Base-by-base conservation (phyloP, 2,888 invertebrate genomes). In the Phyllotreta striolata region DNA sequence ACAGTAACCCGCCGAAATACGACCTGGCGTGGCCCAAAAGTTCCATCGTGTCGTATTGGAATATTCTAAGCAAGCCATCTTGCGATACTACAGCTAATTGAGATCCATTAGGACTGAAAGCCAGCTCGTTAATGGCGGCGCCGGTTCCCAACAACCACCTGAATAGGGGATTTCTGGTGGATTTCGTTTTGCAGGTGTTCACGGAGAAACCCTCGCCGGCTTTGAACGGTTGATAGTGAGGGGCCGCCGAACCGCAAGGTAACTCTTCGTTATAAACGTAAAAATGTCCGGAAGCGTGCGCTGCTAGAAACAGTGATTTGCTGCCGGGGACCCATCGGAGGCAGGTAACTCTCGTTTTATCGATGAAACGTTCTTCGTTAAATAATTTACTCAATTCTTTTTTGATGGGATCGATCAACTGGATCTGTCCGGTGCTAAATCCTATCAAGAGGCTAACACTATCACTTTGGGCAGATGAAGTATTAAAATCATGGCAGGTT, bases 401-500 rank as follows among this genome's bases (percentile, higher is more conserved):
- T 78, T 94, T 95, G 77, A 97, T 92, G 64, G 97, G 97, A 84
- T 99, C 97, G 80, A 98, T 95, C 72, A 98, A 86, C 83, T 98
- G 98, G 79, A 98, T 94, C 85, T 98, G 98, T 69, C 99, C 99
- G 34, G 96, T 97, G 75, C 96, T 96, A 85, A 99, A 98, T 63
- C 99, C 99, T 77, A 99, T 95, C 74, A 98, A 86, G 71, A 99
- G 86, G 58, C 93, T 91, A 14, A 95, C 93, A 81, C 91, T 91
- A 66, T 96, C 95, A 10, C 88, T 84, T 63, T 91, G 90, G 77
- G 92, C 91, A 56, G 91, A 90, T 71, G 89, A 86, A 55, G 89
- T 87, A 85, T 98, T 98, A 83, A 99, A 98, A 84, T 98, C 97
- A 80, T 99, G 99, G 83, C 98, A 98, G 34, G 98, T 99, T 12